These are phyloP conservation scores for Zelostemma sp. DNA, from an alignment of 1,140 invertebrate species.

Conservation along the genomic window DNA sequence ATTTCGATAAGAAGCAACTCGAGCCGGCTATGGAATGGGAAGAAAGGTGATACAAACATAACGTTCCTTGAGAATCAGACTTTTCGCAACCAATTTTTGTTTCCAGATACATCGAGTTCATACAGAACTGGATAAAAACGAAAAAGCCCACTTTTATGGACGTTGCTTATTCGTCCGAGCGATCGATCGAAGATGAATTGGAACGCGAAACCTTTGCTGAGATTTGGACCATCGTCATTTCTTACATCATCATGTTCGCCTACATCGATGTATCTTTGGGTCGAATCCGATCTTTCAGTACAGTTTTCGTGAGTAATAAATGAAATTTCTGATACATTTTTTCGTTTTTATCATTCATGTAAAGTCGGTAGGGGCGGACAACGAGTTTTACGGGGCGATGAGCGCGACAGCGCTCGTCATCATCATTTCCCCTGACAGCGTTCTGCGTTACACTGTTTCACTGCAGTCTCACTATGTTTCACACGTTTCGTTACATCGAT, in stretches of 20 bases:
- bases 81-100: not conserved
- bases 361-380: too few species aligned
- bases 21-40: slow-evolving; percentile 91
- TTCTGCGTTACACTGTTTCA: too few species aligned
- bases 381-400: too few species aligned
- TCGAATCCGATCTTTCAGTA: slow-evolving; percentile 80
- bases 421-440: too few species aligned
- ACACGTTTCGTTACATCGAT: too few species aligned
- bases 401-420: too few species aligned
- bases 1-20: slow-evolving; percentile 81
- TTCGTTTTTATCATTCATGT: too few species aligned
- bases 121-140: slow-evolving; percentile 84
- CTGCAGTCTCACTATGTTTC: too few species aligned
- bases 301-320: slow-evolving; percentile 74
- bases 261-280: slow-evolving; percentile 96
- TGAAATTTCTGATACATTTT: too few species aligned
- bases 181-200: slow-evolving; percentile 96
- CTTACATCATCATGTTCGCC: slow-evolving; percentile 97
- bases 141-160: slow-evolving; percentile 83
- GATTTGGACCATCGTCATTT: slow-evolving; percentile 91
- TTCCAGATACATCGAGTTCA: slow-evolving; percentile 81
- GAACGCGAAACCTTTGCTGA: slow-evolving; percentile 92
- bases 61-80: not conserved
- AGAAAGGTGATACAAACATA: slow-evolving; percentile 77
- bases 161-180: slow-evolving; percentile 90